phyloP scores from a whole-genome alignment of 2,113 vertebrate genomes.

The Rhinogobius similis region DNA sequence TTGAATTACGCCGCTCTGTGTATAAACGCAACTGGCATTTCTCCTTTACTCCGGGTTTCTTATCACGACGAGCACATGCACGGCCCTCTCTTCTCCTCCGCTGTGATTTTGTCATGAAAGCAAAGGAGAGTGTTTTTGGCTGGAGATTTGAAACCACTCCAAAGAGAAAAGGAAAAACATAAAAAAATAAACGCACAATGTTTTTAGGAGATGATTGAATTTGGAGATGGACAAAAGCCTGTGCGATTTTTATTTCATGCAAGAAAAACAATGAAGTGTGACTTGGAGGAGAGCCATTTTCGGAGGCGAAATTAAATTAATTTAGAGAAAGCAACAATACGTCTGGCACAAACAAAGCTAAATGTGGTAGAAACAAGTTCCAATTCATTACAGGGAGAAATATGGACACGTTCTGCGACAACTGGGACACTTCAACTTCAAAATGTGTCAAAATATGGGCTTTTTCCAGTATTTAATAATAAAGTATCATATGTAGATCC shows the following conservation, averaged over 20 bases:
- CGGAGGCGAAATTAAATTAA: constrained; percentile 20
- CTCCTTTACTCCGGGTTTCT: constrained; percentile 39
- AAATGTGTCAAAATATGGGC: no score
- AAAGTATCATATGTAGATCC: no score
- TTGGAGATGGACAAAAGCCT: constrained; percentile 51
- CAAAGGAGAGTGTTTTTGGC: constrained; percentile 40
- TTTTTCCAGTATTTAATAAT: no score
- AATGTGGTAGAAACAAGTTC: constrained; percentile 8
- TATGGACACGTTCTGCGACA: neutral
- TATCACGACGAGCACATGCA: constrained; percentile 56
- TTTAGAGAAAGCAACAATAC: constrained; percentile 34
- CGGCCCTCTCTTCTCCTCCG: constrained; percentile 24
- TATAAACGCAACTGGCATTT: constrained; percentile 23
- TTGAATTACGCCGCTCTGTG: constrained; percentile 34
- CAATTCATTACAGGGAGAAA: constrained; percentile 15
- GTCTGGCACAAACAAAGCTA: constrained; percentile 36
- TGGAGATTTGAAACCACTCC: constrained; percentile 29
- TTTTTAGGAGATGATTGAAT: constrained; percentile 44
- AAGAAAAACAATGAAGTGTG: neutral
- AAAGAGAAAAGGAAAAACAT: no score
- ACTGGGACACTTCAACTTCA: no score
- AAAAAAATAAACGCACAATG: neutral
- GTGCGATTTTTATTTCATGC: constrained; percentile 3
- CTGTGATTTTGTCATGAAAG: constrained; percentile 36
- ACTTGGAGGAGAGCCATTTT: constrained; percentile 50